A percentile compares a stretch with the other conserved stretches of the same genome.
These are phyloP conservation scores for Agrilus biguttatus DNA, from an alignment of 2,888 invertebrate genomes.

Conservation along the genomic window DNA sequence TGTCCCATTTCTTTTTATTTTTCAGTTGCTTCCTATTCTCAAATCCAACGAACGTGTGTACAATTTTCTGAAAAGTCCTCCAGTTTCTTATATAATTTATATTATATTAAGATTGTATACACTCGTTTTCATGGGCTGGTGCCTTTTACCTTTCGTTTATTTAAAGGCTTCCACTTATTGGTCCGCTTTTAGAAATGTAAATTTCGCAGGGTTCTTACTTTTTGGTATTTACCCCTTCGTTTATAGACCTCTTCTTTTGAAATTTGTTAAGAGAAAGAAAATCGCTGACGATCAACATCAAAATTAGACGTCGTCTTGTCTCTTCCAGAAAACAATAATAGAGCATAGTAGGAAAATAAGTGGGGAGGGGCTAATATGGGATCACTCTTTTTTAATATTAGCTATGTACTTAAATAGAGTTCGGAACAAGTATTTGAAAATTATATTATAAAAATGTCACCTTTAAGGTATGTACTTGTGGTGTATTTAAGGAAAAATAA, in stretches of 20 bases:
- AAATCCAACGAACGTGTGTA: conserved; percentile 36
- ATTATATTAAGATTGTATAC: conserved; percentile 56
- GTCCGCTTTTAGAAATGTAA: conserved; percentile 44
- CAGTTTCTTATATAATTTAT: conserved; percentile 36
- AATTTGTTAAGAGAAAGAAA: conserved; percentile 4
- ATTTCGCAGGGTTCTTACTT: conserved; percentile 54
- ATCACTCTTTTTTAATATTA: background rate
- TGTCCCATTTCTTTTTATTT: conserved; percentile 12
- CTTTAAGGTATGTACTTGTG: no score
- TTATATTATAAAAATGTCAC: no score
- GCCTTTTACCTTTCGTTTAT: conserved; percentile 58
- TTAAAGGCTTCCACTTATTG: conserved; percentile 57
- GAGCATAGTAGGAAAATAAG: background rate
- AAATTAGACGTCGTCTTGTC: no score
- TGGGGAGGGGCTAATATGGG: background rate
- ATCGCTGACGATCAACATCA: background rate
- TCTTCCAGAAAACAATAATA: background rate
- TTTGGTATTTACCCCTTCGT: conserved; percentile 51
- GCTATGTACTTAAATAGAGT: background rate
- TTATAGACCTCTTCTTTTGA: conserved; percentile 32
- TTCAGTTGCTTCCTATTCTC: conserved; percentile 41
- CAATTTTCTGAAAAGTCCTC: conserved; percentile 29
- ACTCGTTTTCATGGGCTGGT: conserved; percentile 72
- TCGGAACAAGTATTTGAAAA: background rate
- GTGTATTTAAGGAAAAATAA: no score